Conservation (phyloP, 2,797 vertebrate species). For the Pseudomugil tenellus region DNA sequence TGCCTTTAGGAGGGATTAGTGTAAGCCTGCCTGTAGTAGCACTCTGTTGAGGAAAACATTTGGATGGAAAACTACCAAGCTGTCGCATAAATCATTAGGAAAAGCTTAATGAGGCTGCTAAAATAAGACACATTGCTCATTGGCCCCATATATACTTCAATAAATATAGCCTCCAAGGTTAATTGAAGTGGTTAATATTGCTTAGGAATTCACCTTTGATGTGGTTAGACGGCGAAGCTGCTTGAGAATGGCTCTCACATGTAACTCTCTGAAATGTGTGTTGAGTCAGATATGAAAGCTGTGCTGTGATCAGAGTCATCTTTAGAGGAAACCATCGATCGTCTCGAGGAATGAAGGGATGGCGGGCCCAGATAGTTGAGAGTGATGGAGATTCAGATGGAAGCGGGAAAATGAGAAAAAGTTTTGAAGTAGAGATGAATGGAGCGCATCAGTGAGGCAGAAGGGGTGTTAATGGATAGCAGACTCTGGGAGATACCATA, state of each 20-base stretch:
- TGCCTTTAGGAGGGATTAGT: constrained; percentile 2
- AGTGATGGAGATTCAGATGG: constrained; percentile 53
- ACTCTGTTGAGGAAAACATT: constrained; percentile 30
- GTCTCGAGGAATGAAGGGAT: constrained; percentile 63
- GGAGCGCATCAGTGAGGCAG: constrained; percentile 36
- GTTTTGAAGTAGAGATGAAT: constrained; percentile 60
- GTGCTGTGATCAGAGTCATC: constrained; percentile 54
- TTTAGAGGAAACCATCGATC: constrained; percentile 75
- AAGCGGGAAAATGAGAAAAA: constrained; percentile 43
- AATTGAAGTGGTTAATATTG: constrained; percentile 50
- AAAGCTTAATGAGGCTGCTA: constrained; percentile 51
- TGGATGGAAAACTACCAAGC: constrained; percentile 34
- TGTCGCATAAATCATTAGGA: constrained; percentile 49
- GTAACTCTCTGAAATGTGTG: constrained; percentile 59
- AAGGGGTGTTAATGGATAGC: constrained; percentile 41
- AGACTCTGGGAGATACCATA: constrained; percentile 30
- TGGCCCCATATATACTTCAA: constrained; percentile 36
- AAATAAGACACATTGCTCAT: constrained; percentile 54
- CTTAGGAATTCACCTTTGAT: constrained; percentile 52
- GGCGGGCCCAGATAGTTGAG: constrained; percentile 48
- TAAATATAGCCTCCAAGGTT: constrained; percentile 52
- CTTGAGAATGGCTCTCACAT: constrained; percentile 50
- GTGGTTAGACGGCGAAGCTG: constrained; percentile 35
- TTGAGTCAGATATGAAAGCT: constrained; percentile 61
- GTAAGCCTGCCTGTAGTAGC: constrained; percentile 6